These are phyloP conservation scores for Eulemur rubriventer DNA, from an alignment of 2,797 vertebrate genomes.

Conservation along the genomic window DNA sequence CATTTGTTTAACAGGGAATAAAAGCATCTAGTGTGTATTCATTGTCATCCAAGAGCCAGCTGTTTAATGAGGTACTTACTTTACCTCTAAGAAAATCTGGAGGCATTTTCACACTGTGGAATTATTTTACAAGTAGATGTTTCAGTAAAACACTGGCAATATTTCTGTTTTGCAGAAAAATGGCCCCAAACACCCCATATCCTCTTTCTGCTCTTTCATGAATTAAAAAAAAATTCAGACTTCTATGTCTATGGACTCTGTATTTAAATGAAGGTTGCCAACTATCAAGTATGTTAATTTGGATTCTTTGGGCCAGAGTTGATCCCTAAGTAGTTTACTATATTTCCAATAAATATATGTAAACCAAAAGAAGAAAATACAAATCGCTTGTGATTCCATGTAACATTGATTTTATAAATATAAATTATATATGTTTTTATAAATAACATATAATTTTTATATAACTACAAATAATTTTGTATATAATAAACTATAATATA, in stretches of 20 bases:
- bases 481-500: background rate
- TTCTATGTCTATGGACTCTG: background rate
- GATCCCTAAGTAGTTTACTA: background rate
- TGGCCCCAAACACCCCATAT: background rate
- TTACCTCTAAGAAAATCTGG: conserved; percentile 49
- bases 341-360: background rate
- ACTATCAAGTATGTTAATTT: background rate
- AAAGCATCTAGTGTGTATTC: conserved; percentile 1
- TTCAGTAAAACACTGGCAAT: background rate
- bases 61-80: conserved; percentile 37
- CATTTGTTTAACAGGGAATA: conserved; percentile 36
- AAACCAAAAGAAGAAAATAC: conserved; percentile 23
- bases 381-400: background rate
- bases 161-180: conserved; percentile 38
- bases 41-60: conserved; percentile 28
- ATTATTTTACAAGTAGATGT: conserved; percentile 34
- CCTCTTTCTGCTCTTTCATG: background rate
- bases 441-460: background rate
- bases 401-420: background rate
- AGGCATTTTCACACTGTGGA: background rate
- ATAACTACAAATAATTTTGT: background rate
- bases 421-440: background rate
- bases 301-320: background rate
- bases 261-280: background rate
- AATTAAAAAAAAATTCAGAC: background rate